Conservation (phyloP, 2,113 vertebrate species). For the Rhegmatorhina hoffmannsi region DNA sequence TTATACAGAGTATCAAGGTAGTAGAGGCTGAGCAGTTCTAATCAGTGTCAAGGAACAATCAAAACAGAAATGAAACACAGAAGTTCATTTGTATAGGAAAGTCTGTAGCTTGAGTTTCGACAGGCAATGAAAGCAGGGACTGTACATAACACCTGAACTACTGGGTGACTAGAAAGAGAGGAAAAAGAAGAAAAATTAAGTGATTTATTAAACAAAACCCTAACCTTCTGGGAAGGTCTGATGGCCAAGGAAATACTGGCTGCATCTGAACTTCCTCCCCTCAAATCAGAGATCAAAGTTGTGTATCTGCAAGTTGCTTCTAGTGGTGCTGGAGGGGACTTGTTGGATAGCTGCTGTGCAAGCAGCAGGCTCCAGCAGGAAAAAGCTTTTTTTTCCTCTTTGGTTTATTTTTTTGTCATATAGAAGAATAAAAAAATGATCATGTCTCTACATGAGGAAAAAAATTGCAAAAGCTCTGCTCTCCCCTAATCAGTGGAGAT, state of each 20-base stretch:
- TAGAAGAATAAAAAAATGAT: not conserved
- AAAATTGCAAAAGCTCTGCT: not conserved
- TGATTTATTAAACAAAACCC: not conserved
- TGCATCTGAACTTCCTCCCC: slow-evolving; percentile 15
- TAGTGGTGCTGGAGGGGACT: not conserved
- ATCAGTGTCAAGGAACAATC: not conserved
- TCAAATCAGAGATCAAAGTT: slow-evolving; percentile 12
- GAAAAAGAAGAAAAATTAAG: not conserved
- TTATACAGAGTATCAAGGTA: not conserved
- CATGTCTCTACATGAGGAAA: not conserved
- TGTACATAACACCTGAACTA: not conserved
- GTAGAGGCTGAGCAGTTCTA: not conserved
- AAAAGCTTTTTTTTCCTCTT: not conserved
- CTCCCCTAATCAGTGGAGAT: not conserved
- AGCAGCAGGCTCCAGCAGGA: not conserved
- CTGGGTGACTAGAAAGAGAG: not conserved
- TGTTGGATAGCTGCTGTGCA: not conserved
- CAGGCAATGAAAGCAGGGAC: not conserved
- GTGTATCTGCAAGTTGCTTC: not conserved
- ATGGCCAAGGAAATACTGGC: not conserved
- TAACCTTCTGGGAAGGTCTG: not conserved
- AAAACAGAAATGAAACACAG: not conserved
- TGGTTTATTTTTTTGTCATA: not conserved
- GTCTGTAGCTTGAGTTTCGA: not conserved
- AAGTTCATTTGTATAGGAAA: not conserved